Evolutionary conservation across 2,113 vertebrate species (phyloP), one percentile per base, ranked within the genome.

Genomic region (Chamaetylas fuelleborni): DNA sequence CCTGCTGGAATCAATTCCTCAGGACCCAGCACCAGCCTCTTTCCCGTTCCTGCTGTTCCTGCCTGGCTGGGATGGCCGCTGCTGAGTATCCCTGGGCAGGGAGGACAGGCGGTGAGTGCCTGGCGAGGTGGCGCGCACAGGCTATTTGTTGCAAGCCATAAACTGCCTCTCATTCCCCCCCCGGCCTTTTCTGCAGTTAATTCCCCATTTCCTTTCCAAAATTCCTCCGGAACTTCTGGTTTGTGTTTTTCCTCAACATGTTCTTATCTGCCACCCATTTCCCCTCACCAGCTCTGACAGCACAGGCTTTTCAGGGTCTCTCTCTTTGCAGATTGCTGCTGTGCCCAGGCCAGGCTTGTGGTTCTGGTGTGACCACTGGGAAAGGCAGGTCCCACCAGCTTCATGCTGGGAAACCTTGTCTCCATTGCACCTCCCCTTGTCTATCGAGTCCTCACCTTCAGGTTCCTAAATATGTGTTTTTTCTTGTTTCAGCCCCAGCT

Each of bases 181-280:
- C 34, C 19, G 8, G 6, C 51, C 45, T 83, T 88, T 95, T 95
- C 88, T 87, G 85, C 60, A 95, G 87, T 88, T 97, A 95, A 93
- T 95, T 95, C 87, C 60, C 77, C 40, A 79, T 95, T 96, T 96
- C 94, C 95, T 96, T 96, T 95, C 93, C 94, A 97, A 94, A 90
- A 95, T 97, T 96, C 96, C 90, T 94, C 12, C 0, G 88, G 92
- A 96, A 93, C 91, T 96, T 96, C 96, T 97, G 95, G 92, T 96
- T 96, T 91, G 86, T 96, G 95, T 93, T 95, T 96, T 95, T 73
- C 71, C 85, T 95, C 22, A 29, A 80, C 94, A 76, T 80, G 87
- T 91, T 85, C 90, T 96, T 96, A 96, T 95, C 97, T 92, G 83
- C 33, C 76, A 67, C 74, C n/a, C 25, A 1, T 65, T 88, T 93